Evolutionary conservation across 2,888 invertebrate genomes (phyloP), one percentile per base, ranked within the genome.

Genomic region (Phoenoteleia sp.): DNA sequence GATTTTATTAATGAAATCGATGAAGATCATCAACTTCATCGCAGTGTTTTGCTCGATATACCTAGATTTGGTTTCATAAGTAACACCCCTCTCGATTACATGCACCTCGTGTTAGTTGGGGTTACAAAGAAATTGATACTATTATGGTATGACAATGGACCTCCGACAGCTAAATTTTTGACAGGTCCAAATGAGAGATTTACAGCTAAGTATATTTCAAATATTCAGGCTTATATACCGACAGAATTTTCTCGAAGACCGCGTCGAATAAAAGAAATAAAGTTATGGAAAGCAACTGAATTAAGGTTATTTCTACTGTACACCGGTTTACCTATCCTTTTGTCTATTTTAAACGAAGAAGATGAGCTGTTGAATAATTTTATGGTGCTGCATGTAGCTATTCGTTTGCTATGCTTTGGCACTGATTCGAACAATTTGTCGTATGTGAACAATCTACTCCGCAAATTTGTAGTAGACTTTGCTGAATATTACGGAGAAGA

Each of bases 321-420:
- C 47, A 79, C 87, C 23, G 90, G 90, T 11, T 86, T 88, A 19
- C 80, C 86, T 17, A 84, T 90, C 21, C 71, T 90, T n/a, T 52
- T 82, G 54, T 66, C 62, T 39, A 45, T 86, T 66, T 47, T 89
- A 19, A 58, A 77, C 39, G 47, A 76, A 25, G 52, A 82, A 0
- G 13, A 45, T 56, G 17, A 33, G 2, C 23, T 74, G 13, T 87
- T 87, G 52, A 27, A 52, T 7, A 84, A 89, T 72, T 90, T 89
- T 76, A 36, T 87, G 6, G 6, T 74, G 6, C 39, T 89, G 9
- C 86, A 87, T 64, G 66, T 75, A 54, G 87, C 87, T 19, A 81
- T 88, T 71, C 71, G 71, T 23, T 15, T 71, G 3, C 15, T 71
- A 6, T 58, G 71, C 11, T 47, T 23, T 33, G 23, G 11, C 3